Base-by-base conservation (phyloP, 2,888 invertebrate species). In the Melinaea marsaeus region DNA sequence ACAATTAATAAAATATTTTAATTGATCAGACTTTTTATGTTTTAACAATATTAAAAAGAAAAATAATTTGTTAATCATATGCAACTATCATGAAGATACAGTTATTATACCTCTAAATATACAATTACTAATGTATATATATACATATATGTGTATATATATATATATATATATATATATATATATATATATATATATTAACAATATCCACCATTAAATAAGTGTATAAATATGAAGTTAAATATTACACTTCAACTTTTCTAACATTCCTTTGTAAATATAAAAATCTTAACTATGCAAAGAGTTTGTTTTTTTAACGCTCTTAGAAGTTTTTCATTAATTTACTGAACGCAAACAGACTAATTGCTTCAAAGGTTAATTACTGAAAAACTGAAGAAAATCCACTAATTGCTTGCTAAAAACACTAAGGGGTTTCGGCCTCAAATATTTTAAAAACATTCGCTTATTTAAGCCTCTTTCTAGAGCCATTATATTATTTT, bases 301-400 rank as follows among this genome's bases (percentile, higher is more conserved):
- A 11, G 5, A 59, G 13, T 59, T 59, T 59, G 32, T 42, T 51
- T 22, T 1, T 4, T 42, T 13, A 34, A n/a, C 47, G 11, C 34
- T 58, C 33, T 47, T 47, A 11, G 13, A 55, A 47, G 37, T 60
- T 61, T 60, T 51, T 11, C 37, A 6, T 51, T 59, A 34, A 56
- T 51, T 37, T 37, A 4, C 42, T 42, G 42, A 13, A 33, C 56
- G 59, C 60, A 68, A 68, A 70, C 61, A 65, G 58, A 58, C 64
- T 66, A 68, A 65, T 68, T 65, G 66, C 64, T 51, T 37, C 58
- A 42, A 60, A 62, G 65, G 55, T 54, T 68, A 70, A 70, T 68
- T 68, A 68, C 60, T 56, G 51, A 51, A 37, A 59, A 37, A 59
- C 37, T 37, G 6, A 51, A 54, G 37, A 13, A 59, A 42, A 6